phyloP scores from a whole-genome alignment of 2,888 invertebrate species.

The Nesidiocoris tenuis region DNA sequence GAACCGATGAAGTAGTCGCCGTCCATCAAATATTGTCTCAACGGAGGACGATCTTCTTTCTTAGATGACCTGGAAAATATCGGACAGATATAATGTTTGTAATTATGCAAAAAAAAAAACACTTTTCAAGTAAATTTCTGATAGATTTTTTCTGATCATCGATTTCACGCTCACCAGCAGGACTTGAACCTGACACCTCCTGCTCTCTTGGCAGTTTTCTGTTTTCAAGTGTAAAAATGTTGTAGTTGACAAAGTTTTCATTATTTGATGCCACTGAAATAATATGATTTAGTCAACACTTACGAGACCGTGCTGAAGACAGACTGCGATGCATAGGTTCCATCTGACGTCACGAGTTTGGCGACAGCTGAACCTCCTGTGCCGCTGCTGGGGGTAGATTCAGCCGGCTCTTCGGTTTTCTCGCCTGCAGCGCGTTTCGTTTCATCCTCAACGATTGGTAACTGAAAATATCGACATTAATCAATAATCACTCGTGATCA shows the following conservation, averaged over 20 bases:
- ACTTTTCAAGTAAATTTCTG: too few relatives aligned
- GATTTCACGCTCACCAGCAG: too few relatives aligned
- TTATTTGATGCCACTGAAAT: too few relatives aligned
- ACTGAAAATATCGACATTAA: constrained; percentile 48
- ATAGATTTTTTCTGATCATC: too few relatives aligned
- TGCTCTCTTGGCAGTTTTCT: too few relatives aligned
- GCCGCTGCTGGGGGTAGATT: constrained; percentile 53
- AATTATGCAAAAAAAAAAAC: too few relatives aligned
- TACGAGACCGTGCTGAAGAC: constrained; percentile 83
- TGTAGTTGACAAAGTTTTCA: too few relatives aligned
- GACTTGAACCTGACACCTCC: too few relatives aligned
- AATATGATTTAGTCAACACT: too few relatives aligned
- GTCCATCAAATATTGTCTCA: constrained; percentile 84
- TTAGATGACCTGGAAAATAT: constrained; percentile 50
- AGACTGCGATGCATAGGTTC: constrained; percentile 97
- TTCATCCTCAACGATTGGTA: constrained; percentile 65
- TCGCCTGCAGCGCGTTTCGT: constrained; percentile 72
- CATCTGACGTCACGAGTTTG: constrained; percentile 93
- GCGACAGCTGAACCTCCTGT: constrained; percentile 53
- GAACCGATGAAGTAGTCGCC: constrained; percentile 97
- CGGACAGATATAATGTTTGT: too few relatives aligned
- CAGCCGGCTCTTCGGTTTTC: constrained; percentile 54
- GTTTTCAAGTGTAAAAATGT: too few relatives aligned
- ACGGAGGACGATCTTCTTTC: constrained; percentile 71
- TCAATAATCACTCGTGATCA: too few relatives aligned